Conservation (phyloP, 1,140 invertebrate species). For the Gryon sp. region DNA sequence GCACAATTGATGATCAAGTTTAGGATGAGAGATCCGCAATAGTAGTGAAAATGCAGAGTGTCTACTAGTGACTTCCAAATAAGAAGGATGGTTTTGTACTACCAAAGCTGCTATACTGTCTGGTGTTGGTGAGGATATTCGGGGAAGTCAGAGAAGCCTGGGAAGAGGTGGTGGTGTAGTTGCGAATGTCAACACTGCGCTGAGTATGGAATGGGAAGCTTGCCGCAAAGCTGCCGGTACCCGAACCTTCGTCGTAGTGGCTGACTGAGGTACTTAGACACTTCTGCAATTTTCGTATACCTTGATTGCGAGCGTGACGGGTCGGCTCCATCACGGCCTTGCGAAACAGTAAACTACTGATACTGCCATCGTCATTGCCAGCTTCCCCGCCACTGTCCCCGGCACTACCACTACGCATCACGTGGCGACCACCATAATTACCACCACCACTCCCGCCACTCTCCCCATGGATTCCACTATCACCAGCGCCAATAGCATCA, state of each 20-base stretch:
- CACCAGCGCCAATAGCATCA: constrained; percentile 67
- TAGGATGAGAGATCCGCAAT: constrained; percentile 49
- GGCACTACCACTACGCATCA: constrained; percentile 69
- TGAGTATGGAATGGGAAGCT: constrained; percentile 80
- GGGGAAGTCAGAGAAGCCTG: constrained; percentile 77
- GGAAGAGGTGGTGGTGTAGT: constrained; percentile 73
- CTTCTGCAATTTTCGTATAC: constrained; percentile 93
- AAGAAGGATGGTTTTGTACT: constrained; percentile 81
- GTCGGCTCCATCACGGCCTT: constrained; percentile 67
- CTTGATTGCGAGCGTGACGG: constrained; percentile 90
- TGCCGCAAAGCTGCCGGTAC: constrained; percentile 73
- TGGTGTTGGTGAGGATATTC: constrained; percentile 82
- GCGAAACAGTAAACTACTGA: constrained; percentile 65
- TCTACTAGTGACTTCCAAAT: constrained; percentile 62
- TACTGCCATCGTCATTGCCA: constrained; percentile 69
- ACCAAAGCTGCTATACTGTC: constrained; percentile 96
- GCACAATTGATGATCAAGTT: constrained; percentile 44
- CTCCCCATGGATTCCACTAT: constrained; percentile 61
- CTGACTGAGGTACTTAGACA: constrained; percentile 88
- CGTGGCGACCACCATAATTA: constrained; percentile 72
- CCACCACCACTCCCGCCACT: constrained; percentile 70
- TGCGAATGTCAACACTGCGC: constrained; percentile 80
- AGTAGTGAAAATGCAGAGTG: constrained; percentile 58
- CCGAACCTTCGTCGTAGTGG: constrained; percentile 82
- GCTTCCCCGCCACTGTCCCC: constrained; percentile 63